Conservation (phyloP, 2,797 vertebrate species). For the Pampus argenteus region DNA sequence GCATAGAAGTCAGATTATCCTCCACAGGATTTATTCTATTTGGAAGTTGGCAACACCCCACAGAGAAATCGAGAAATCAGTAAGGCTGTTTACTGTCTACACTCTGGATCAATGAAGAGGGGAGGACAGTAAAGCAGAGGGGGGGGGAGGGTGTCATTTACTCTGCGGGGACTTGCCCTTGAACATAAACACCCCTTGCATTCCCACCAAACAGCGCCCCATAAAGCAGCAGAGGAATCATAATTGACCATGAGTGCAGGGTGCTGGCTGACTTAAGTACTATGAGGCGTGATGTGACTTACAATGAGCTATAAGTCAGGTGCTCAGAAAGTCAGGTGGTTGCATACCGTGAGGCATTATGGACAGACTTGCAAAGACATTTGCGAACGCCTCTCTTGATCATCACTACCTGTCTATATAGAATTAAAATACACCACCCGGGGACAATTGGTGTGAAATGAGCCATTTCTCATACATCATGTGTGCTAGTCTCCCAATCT, state of each 20-base stretch:
- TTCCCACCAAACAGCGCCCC: constrained; percentile 44
- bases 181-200: constrained; percentile 57
- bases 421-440: constrained; percentile 17
- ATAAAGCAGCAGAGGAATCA: constrained; percentile 39
- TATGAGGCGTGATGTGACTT: constrained; percentile 55
- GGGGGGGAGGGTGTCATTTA: constrained; percentile 32
- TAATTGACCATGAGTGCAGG: constrained; percentile 56
- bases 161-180: constrained; percentile 52
- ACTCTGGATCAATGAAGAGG: constrained; percentile 40
- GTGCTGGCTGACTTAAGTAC: constrained; percentile 25
- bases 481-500: neutral
- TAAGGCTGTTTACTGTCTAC: constrained; percentile 14
- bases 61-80: constrained; percentile 31
- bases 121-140: neutral
- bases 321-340: constrained; percentile 16
- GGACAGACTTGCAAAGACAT: constrained; percentile 10
- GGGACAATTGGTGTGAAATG: constrained; percentile 36
- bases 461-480: constrained; percentile 25
- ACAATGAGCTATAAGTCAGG: constrained; percentile 47
- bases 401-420: neutral
- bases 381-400: neutral
- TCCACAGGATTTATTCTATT: constrained; percentile 29
- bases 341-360: neutral
- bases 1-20: constrained; percentile 22
- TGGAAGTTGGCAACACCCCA: constrained; percentile 15